A percentile compares a stretch with the other conserved stretches of the same genome.
Conservation (phyloP, 2,888 invertebrate genomes). For the Acronicta leporina region DNA sequence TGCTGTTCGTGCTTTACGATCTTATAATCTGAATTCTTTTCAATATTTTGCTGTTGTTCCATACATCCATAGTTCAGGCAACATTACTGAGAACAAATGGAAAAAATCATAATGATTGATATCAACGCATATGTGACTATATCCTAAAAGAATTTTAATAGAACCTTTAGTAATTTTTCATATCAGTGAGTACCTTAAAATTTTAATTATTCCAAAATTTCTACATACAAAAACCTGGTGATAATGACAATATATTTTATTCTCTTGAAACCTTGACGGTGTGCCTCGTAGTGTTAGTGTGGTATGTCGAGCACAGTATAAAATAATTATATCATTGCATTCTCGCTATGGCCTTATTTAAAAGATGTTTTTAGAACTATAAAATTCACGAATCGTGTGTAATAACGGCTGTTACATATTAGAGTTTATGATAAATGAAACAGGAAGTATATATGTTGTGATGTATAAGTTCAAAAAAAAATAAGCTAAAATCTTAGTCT, state of each 20-base stretch:
- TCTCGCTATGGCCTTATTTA: conserved; percentile 82
- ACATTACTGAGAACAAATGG: conserved; percentile 3
- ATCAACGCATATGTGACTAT: conserved; percentile 31
- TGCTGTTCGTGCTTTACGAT: conserved; percentile 70
- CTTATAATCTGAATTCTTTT: conserved; percentile 59
- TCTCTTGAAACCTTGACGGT: conserved; percentile 66
- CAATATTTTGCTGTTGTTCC: conserved; percentile 50
- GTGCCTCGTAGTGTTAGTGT: conserved; percentile 71
- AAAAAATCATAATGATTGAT: conserved; percentile 3
- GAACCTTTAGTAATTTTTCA: conserved; percentile 68
- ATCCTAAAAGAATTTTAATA: conserved; percentile 43
- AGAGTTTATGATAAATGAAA: conserved; percentile 76
- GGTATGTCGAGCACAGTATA: conserved; percentile 66
- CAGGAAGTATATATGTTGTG: conserved; percentile 85
- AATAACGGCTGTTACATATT: conserved; percentile 83
- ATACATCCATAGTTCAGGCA: conserved; percentile 4
- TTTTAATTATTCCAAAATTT: conserved; percentile 60
- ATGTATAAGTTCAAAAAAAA: conserved; percentile 87
- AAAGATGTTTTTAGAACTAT: conserved; percentile 68
- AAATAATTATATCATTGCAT: conserved; percentile 65
- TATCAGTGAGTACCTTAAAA: conserved; percentile 78
- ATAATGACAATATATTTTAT: conserved; percentile 78
- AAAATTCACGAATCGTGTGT: conserved; percentile 71
- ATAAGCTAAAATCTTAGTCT: conserved; percentile 84
- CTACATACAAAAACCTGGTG: conserved; percentile 64